Evolutionary conservation across 2,888 invertebrate species (phyloP).

Genomic region (Heliconius hortense): DNA sequence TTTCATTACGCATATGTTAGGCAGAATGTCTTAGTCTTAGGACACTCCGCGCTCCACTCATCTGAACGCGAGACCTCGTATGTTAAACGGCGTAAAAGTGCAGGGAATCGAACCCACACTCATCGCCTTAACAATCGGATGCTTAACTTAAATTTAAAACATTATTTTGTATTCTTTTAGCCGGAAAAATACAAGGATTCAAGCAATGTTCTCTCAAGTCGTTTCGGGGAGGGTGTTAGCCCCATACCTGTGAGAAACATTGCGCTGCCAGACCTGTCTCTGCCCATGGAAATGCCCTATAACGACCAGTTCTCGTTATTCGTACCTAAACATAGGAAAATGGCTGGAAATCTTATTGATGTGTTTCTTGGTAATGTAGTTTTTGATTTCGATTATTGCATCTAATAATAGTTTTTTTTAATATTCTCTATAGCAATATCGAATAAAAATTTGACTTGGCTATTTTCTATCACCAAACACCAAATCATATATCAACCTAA

Average conservation of each 20-base stretch:
- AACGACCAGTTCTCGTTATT: conserved; percentile 87
- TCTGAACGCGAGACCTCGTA: no score
- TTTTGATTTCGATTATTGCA: neutral
- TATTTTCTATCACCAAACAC: no score
- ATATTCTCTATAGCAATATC: neutral
- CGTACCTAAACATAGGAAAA: conserved; percentile 84
- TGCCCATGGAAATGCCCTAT: conserved; percentile 83
- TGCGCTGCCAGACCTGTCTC: conserved; percentile 83
- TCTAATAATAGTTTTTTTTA: neutral
- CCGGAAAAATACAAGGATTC: conserved; percentile 69
- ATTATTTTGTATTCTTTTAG: conserved; percentile 46
- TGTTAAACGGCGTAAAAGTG: no score
- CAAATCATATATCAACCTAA: no score
- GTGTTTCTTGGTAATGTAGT: conserved; percentile 82
- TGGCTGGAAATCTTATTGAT: conserved; percentile 86
- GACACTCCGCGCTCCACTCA: no score
- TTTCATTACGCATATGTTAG: no score
- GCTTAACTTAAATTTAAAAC: no score
- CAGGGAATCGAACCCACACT: no score
- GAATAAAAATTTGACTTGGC: no score
- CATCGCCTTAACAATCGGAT: no score
- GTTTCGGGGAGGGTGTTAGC: conserved; percentile 80
- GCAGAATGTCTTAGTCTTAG: no score
- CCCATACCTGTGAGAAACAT: conserved; percentile 83
- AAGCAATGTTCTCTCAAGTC: conserved; percentile 69